Evolutionary conservation across 2,113 vertebrate genomes (phyloP), one percentile per base, ranked within the genome.

Genomic region (Sebastes fasciatus): DNA sequence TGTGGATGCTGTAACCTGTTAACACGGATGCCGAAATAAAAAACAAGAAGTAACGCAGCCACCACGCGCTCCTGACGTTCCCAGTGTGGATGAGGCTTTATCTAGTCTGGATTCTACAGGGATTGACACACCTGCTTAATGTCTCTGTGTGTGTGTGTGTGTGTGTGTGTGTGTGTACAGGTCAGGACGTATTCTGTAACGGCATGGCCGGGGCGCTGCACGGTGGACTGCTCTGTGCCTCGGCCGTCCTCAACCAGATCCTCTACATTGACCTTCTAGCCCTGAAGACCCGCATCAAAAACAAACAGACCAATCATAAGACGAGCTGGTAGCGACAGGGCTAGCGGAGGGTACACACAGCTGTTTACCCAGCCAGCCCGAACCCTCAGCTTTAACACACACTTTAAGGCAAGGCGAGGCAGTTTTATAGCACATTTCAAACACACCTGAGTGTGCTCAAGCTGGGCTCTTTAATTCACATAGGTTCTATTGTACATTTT

Each of bases 191-290:
- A 16, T 96, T 96, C 91, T 96, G 95, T 82, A 95, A 95, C 0
- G 96, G 96, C 66, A 89, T 97, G 92, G 96, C 96, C 0, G 96
- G 96, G 2, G 96, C 96, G 0, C 72, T 96, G 84, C 96, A 96
- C 0, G 96, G 96, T 4, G 96, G 94, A 16, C 84, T 97, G 23
- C 87, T 97, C 4, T 96, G 96, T 0, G 94, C 96, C 42, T 97
- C 95, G 0, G 82, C 94, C 0, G 13, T 97, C 1, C 95, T 97
- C 51, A 89, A 94, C 82, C 94, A 95, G 54, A 90, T 94, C 72
- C 93, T 97, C 82, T 96, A 96, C 89, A 84, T 96, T n/a, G 96
- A 96, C 84, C 94, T 96, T 74, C 77, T 96, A 10, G 85, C 88
- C 63, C 90, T 96, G 85, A 96, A 96, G 92, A 94, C 55, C 80